A percentile compares a stretch with the other conserved stretches of the same genome.
Evolutionary conservation across 2,113 vertebrate genomes (phyloP).

Genomic region (Agelaius tricolor): DNA sequence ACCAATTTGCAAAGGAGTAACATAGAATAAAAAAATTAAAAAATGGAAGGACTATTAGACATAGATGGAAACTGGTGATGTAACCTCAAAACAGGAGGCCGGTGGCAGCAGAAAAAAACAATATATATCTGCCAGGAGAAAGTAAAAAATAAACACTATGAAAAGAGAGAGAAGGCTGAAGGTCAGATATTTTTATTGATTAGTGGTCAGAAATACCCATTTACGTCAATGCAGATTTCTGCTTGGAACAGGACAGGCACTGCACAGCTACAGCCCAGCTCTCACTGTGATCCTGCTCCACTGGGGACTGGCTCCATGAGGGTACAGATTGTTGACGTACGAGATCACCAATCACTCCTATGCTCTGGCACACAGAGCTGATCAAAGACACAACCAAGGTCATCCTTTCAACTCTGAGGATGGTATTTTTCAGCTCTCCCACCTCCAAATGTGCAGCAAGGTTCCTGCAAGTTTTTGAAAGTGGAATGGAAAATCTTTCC

Average conservation of each 20-base stretch:
- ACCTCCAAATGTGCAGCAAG: neutral
- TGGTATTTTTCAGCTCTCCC: neutral
- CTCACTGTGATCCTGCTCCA: neutral
- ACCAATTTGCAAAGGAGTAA: neutral
- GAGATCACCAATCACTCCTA: neutral
- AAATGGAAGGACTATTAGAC: neutral
- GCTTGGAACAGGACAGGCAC: neutral
- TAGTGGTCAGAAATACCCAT: neutral
- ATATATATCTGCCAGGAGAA: neutral
- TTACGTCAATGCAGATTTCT: neutral
- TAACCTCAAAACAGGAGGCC: neutral
- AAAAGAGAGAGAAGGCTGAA: neutral
- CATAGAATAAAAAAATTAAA: neutral
- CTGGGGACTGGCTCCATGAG: neutral
- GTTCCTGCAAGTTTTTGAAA: neutral
- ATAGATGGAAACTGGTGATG: neutral
- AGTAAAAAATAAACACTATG: neutral
- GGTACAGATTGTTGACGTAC: neutral
- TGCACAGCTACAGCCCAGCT: neutral
- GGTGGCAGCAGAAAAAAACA: neutral
- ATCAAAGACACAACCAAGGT: neutral
- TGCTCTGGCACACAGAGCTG: neutral
- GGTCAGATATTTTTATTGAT: neutral
- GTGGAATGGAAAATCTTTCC: neutral
- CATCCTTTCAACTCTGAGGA: neutral